Evolutionary conservation across 2,113 vertebrate species (phyloP).

Genomic region (Xiphorhynchus elegans): DNA sequence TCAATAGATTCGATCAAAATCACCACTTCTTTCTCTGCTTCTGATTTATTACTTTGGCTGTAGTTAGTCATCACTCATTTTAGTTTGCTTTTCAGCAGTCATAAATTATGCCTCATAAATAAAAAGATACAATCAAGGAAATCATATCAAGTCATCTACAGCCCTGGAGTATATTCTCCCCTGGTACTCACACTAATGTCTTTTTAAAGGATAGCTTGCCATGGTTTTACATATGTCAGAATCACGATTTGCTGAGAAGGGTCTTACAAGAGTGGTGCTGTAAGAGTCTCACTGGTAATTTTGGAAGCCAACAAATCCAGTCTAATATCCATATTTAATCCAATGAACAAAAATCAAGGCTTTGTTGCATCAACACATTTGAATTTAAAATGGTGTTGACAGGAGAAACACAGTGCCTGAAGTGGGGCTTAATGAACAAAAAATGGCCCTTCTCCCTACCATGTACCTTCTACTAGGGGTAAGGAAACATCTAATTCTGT

Average conservation of each 20-base stretch:
- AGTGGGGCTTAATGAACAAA: background rate
- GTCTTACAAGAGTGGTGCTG: background rate
- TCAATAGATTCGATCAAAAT: conserved; percentile 97
- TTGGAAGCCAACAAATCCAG: background rate
- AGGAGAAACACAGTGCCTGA: background rate
- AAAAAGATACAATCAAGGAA: conserved; percentile 96
- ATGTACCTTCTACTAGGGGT: background rate
- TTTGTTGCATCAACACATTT: background rate
- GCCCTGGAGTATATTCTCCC: conserved; percentile 81
- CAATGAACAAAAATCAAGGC: background rate
- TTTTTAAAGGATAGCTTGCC: conserved; percentile 84
- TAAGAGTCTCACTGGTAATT: background rate
- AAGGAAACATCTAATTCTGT: background rate
- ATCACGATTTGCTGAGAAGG: background rate
- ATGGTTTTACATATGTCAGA: conserved; percentile 57
- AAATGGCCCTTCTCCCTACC: background rate
- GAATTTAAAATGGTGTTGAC: background rate
- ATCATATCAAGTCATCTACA: conserved; percentile 92
- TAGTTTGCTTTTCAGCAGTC: conserved; percentile 88
- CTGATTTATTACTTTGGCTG: conserved; percentile 94
- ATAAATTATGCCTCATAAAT: conserved; percentile 99
- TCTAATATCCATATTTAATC: background rate
- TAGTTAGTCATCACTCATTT: conserved; percentile 83
- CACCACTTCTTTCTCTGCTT: conserved; percentile 82
- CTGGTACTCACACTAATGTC: conserved; percentile 82